A percentile compares a stretch with the other conserved stretches of the same genome.
phyloP scores from a whole-genome alignment of 2,888 invertebrate genomes.

The Calliphora vomitoria region DNA sequence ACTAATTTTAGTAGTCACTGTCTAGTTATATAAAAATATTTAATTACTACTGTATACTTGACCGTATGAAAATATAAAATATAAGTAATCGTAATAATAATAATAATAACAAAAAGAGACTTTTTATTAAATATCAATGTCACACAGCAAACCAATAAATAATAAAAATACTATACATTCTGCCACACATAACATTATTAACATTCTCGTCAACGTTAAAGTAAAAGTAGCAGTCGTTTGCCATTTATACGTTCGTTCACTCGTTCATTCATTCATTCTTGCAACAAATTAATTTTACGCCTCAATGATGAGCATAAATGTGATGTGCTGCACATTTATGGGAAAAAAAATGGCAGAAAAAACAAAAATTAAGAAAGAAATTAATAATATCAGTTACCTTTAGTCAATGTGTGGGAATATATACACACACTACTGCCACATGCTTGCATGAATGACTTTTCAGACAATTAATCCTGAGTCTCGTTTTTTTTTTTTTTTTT shows the following conservation, averaged over 20 bases:
- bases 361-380: conserved; percentile 34
- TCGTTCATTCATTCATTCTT: conserved; percentile 32
- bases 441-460: conserved; percentile 58
- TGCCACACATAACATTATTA: conserved; percentile 16
- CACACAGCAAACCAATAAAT: conserved; percentile 53
- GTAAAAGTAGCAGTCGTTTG: conserved; percentile 22
- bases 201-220: conserved; percentile 24
- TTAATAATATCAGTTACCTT: conserved; percentile 65
- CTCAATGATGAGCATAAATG: conserved; percentile 65
- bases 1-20: not conserved
- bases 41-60: conserved; percentile 29
- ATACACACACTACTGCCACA: not conserved
- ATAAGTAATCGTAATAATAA: conserved; percentile 4
- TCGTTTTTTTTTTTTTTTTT: not conserved
- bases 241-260: conserved; percentile 9
- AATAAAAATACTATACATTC: not conserved
- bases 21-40: conserved; percentile 20
- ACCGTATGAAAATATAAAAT: conserved; percentile 41
- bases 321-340: conserved; percentile 44
- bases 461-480: conserved; percentile 51
- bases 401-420: conserved; percentile 2
- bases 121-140: conserved; percentile 62
- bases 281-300: conserved; percentile 71
- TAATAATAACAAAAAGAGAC: conserved; percentile 18
- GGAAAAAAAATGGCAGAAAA: conserved; percentile 4